These are phyloP conservation scores for Caenorhabditis becei DNA, from an alignment of 2,888 invertebrate genomes.

Conservation along the genomic window DNA sequence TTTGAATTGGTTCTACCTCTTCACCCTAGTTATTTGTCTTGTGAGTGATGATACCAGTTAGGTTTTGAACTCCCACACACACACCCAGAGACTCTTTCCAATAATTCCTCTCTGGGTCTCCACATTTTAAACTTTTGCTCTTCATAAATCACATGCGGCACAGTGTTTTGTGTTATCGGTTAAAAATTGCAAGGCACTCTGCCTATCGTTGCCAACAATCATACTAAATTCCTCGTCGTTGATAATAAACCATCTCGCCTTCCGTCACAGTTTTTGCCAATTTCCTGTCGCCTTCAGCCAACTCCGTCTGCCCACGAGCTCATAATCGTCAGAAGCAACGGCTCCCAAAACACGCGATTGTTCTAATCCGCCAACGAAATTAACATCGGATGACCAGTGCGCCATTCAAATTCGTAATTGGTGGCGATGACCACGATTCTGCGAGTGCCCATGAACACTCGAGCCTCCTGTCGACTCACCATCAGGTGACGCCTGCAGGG, in stretches of 20 bases:
- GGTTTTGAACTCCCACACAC: constrained; percentile 16
- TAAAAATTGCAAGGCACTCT: constrained; percentile 35
- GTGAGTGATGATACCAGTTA: constrained; percentile 60
- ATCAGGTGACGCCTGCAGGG: constrained; percentile 46
- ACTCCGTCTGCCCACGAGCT: background rate
- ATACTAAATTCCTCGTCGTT: constrained; percentile 47
- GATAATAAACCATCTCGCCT: constrained; percentile 38
- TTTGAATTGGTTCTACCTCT: constrained; percentile 47
- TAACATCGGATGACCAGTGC: constrained; percentile 32
- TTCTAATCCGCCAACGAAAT: constrained; percentile 15
- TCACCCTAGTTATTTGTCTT: constrained; percentile 53
- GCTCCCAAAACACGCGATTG: background rate
- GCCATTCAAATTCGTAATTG: constrained; percentile 62
- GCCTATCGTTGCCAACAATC: constrained; percentile 44
- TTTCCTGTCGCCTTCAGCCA: constrained; percentile 31
- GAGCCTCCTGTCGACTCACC: constrained; percentile 44
- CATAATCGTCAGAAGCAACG: background rate
- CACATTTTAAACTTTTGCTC: constrained; percentile 33
- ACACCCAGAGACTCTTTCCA: background rate
- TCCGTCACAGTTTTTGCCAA: constrained; percentile 22
- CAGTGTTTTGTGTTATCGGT: constrained; percentile 34
- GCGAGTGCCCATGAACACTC: constrained; percentile 56
- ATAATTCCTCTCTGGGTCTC: constrained; percentile 1
- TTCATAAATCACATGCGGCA: constrained; percentile 54
- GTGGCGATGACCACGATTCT: constrained; percentile 62